Base-by-base conservation (phyloP, 2,797 vertebrate species). In the Brotula barbata region DNA sequence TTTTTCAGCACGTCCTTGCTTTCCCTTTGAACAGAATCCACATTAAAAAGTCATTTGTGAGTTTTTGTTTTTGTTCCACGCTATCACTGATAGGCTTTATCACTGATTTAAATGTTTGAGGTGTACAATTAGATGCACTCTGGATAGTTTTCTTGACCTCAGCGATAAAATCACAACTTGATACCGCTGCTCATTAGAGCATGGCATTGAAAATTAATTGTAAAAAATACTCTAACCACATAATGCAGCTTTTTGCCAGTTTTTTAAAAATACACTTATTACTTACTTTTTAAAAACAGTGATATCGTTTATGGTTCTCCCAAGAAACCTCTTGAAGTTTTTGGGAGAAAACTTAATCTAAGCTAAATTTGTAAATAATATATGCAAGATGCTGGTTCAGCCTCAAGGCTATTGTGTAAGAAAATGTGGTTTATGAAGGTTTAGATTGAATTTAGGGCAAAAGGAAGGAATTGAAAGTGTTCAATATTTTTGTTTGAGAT, bases 141-240 rank as follows among this genome's bases (percentile, higher is more conserved):
- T 70, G 66, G 58, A 65, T 86, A 85, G 83, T 88, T 77, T 55
- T 62, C 69, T 80, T 87, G 82, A 83, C 80, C 84, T 47, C 36
- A 16, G 45, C 71, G 80, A 86, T 83, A 82, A 85, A 83, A 82
- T 84, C 82, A 82, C 58, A 75, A 59, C 64, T 63, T 75, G 80
- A 76, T 81, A 73, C 58, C 22, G 58, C 61, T 68, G 56, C 81
- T 79, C 81, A 86, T 88, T 86, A 88, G 68, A 77, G 39, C 55
- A 22, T 50, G 66, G 54, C 75, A 81, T 81, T 71, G 61, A n/a
- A n/a, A n/a, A n/a, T n/a, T n/a, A n/a, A n/a, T n/a, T n/a, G n/a
- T n/a, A n/a, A n/a, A n/a, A n/a, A n/a, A n/a, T n/a, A n/a, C n/a
- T n/a, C n/a, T n/a, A n/a, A n/a, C n/a, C n/a, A n/a, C n/a, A n/a